Base-by-base conservation (phyloP, 1,140 invertebrate species). In the Neodiprion pinetum region DNA sequence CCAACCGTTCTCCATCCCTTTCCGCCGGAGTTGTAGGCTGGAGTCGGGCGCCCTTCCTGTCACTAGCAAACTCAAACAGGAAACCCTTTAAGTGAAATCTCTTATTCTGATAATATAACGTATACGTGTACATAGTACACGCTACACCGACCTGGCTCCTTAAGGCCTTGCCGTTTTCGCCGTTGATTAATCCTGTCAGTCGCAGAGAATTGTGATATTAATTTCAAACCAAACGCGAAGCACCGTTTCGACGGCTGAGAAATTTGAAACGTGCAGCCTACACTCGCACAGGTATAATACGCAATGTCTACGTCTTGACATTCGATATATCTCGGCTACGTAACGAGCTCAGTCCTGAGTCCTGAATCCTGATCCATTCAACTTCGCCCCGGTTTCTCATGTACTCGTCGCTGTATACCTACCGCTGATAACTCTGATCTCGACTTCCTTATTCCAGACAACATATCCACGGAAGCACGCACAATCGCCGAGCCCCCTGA, bases 21-120 rank as follows among this genome's bases (percentile, higher is more conserved):
- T 28, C 23, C 53, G 72, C 12, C 67, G 67, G 74, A 76, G 68
- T 48, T 65, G 71, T 74, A 72, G 70, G 72, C 12, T 67, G 67
- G 74, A 67, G 73, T 74, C 48, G 85, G 73, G 68, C 83, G 80
- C 74, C 80, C 80, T 80, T 82, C 84, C 83, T 88, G 88, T 88
- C 87, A 88, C 86, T 87, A 87, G 80, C 87, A 88, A 88, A 88
- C 87, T 88, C 87, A 85, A 86, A 87, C 84, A 83, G 79, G 85
- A 88, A 88, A 88, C 88, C 88, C 86, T 89, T 88, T 88, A 88
- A 88, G 85, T 88, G 84, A 88, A 88, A 88, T 88, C 86, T 89
- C 87, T 88, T 88, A 88, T 88, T 88, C 84, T 81, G 86, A 88
- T 88, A 87, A 61, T 69, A 69, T 86, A 86, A 83, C 81, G 80